Percentiles rank a stretch among this genome's conserved stretches.
phyloP scores from a whole-genome alignment of 2,113 vertebrate genomes.

The crab-eating macaque (Macaca fascicularis) region DNA sequence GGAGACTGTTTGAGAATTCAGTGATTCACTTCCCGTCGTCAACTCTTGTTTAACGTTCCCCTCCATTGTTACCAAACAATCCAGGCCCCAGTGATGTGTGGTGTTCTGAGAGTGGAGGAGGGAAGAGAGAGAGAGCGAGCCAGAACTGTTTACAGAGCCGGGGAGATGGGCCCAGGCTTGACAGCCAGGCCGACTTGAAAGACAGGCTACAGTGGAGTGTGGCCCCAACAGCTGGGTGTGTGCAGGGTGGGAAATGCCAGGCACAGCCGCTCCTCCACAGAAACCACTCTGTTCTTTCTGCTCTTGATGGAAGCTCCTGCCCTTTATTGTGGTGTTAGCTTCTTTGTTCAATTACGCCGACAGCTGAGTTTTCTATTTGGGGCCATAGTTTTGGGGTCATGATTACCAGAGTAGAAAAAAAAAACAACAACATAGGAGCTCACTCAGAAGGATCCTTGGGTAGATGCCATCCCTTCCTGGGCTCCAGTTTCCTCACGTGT shows the following conservation, averaged over 20 bases:
- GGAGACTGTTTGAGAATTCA: not conserved
- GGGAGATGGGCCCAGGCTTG: not conserved
- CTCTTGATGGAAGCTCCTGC: not conserved
- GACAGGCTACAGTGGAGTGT: not conserved
- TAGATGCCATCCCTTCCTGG: not conserved
- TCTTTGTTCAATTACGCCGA: not conserved
- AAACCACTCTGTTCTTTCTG: not conserved
- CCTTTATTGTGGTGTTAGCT: not conserved
- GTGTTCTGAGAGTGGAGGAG: not conserved
- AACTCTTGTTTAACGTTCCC: not conserved
- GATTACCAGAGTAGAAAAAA: not conserved
- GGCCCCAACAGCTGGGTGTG: not conserved
- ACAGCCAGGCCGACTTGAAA: not conserved
- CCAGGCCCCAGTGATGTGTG: not conserved
- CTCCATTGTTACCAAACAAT: not conserved
- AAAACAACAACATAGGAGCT: rapidly evolving
- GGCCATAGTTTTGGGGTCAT: not conserved
- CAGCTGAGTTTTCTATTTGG: not conserved
- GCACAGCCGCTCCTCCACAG: not conserved
- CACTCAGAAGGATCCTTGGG: not conserved
- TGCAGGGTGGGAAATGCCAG: not conserved
- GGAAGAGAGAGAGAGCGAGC: not conserved
- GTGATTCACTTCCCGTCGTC: slow-evolving; percentile 15
- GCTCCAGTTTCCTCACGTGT: not conserved
- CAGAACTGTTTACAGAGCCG: not conserved